Base-by-base conservation (phyloP, 2,797 vertebrate genomes). In the Acanthiza pusilla region DNA sequence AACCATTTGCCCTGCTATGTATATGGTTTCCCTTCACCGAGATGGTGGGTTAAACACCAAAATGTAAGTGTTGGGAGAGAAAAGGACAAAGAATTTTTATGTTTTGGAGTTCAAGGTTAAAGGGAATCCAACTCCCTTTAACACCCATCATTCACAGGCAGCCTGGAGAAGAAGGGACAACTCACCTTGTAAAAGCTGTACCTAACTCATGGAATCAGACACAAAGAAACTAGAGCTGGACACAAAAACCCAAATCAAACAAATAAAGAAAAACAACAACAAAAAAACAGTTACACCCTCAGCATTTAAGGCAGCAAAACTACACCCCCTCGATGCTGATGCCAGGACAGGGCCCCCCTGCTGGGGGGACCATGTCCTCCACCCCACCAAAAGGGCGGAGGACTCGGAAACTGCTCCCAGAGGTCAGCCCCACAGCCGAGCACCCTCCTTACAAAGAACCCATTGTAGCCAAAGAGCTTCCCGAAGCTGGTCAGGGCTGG, bases 291-390 rank as follows among this genome's bases (percentile, higher is more conserved):
- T 58, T 42, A 40, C 20, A 45, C 3, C 3, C 26, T 3, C 7
- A 66, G 34, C 16, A 6, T 45, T 48, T 50, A 80, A 73, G 57
- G 29, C 53, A 54, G 11, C 22, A 65, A 66, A 60, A 48, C 22
- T 26, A 57, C 11, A 7, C 58, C 11, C 16, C 16, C 12, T 27
- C 5, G 0, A 6, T n/a, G 22, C 42, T 82, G 66, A 47, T 60
- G 68, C 3, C 12, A 11, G 32, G 17, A 34, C 2, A 30, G 21
- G 14, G 18, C 8, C 8, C n/a, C 15, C 6, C 18, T 54, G 20
- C 38, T 27, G 19, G 13, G 4, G 8, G 15, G 36, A 47, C 40
- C 0, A 1, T 4, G 12, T 15, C 38, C 36, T 51, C 20, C n/a
- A 8, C 29, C 12, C 27, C 19, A 17, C 32, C 45, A 7, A 75